A percentile compares a stretch with the other conserved stretches of the same genome.
Conservation (phyloP, 2,113 vertebrate genomes). For the Pseudopipra pipra region DNA sequence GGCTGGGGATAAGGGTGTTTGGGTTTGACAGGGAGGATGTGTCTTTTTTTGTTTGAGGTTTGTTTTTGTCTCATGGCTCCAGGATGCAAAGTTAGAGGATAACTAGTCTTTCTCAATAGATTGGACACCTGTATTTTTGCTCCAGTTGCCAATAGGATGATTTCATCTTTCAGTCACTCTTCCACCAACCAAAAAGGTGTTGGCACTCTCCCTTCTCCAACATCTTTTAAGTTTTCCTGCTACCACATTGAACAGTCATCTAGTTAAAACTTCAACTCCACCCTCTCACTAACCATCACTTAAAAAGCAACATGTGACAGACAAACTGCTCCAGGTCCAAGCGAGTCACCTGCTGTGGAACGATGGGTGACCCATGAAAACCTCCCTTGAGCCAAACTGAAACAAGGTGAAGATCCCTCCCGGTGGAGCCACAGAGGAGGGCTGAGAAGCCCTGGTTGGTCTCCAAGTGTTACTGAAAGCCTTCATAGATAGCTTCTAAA, state of each 20-base stretch:
- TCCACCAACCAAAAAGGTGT: neutral
- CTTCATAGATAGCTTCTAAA: neutral
- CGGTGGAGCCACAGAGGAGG: neutral
- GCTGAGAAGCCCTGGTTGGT: neutral
- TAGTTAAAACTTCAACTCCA: neutral
- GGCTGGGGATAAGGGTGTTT: neutral
- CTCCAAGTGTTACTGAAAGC: neutral
- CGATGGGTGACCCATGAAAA: neutral
- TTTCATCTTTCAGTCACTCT: neutral
- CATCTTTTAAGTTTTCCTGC: neutral
- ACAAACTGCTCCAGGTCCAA: neutral
- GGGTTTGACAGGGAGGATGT: neutral
- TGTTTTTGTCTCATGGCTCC: neutral
- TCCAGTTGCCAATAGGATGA: neutral
- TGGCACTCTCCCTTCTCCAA: neutral
- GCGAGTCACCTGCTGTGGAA: neutral
- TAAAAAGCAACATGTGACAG: neutral
- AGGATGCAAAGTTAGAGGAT: neutral
- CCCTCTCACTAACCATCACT: neutral
- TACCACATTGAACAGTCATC: neutral
- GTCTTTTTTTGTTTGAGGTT: neutral
- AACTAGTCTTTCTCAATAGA: neutral
- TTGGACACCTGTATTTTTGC: rapidly evolving
- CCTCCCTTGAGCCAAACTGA: neutral
- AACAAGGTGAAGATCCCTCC: rapidly evolving